These are phyloP conservation scores for Acrobasis suavella DNA, from an alignment of 2,888 invertebrate species.

Conservation along the genomic window DNA sequence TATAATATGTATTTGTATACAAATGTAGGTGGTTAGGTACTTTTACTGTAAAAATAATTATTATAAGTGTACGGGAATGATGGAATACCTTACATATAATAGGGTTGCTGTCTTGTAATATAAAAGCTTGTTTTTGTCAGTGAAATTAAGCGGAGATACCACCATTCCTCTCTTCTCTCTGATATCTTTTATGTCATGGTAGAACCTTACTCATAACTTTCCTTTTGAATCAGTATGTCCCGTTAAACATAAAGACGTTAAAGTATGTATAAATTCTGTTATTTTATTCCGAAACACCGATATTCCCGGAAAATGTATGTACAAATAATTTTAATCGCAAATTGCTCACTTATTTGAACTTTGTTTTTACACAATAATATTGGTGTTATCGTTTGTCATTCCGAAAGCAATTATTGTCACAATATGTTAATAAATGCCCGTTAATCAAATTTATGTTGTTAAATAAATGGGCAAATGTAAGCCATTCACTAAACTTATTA, in stretches of 20 bases:
- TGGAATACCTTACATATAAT: too few species aligned
- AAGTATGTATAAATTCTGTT: too few species aligned
- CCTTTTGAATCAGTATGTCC: too few species aligned
- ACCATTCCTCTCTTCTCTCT: too few species aligned
- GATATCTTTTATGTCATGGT: too few species aligned
- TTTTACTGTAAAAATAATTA: background rate
- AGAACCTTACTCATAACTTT: too few species aligned
- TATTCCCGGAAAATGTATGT: background rate
- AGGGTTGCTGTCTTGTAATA: too few species aligned
- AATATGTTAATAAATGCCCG: background rate
- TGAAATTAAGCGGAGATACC: too few species aligned
- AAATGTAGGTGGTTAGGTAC: background rate
- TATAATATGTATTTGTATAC: background rate
- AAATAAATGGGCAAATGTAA: background rate
- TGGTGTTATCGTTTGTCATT: conserved; percentile 7
- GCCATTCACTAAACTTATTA: conserved; percentile 12
- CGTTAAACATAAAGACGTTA: too few species aligned
- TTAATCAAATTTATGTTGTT: background rate
- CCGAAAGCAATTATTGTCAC: conserved; percentile 7
- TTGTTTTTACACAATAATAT: conserved; percentile 6
- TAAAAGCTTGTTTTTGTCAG: too few species aligned
- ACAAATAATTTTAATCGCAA: conserved; percentile 9
- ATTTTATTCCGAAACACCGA: too few species aligned
- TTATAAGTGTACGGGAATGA: too few species aligned
- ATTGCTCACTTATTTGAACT: background rate